A percentile compares a stretch with the other conserved stretches of the same genome.
These are phyloP conservation scores for Wasmannia auropunctata DNA, from an alignment of 1,140 invertebrate species.

Conservation along the genomic window DNA sequence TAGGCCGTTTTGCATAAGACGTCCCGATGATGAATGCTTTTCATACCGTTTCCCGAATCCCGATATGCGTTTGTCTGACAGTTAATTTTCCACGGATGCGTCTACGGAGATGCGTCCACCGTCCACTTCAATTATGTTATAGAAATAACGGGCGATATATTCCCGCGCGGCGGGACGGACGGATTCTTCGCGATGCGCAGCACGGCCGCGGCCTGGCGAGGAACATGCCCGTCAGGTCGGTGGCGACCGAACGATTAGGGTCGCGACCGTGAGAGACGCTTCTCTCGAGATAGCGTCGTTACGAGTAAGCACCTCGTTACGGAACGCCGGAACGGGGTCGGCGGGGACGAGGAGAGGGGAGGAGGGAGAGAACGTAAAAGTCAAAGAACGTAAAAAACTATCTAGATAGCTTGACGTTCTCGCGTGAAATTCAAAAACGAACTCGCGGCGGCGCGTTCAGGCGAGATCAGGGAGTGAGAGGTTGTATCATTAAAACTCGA, in stretches of 20 bases:
- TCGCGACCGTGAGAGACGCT: constrained; percentile 20
- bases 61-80: constrained; percentile 15
- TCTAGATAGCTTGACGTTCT: constrained; percentile 1
- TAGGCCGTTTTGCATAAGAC: constrained; percentile 82
- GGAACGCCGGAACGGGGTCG: constrained; percentile 1
- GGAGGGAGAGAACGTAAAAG: constrained; percentile 20
- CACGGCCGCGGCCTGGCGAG: neutral
- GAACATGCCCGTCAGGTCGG: neutral
- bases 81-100: constrained; percentile 6
- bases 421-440: constrained; percentile 46
- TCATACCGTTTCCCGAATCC: constrained; percentile 56
- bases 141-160: too few species aligned
- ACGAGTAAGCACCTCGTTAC: constrained; percentile 49
- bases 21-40: constrained; percentile 68
- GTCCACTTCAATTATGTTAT: too few species aligned
- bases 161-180: neutral
- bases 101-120: too few species aligned
- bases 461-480: constrained; percentile 25
- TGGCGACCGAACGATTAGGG: neutral
- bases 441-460: neutral
- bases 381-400: constrained; percentile 34
- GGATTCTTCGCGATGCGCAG: neutral
- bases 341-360: too few species aligned
- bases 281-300: constrained; percentile 38
- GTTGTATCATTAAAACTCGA: constrained; percentile 61